These are phyloP conservation scores for Actinemys pallida DNA, from an alignment of 2,113 vertebrate species.

Conservation along the genomic window DNA sequence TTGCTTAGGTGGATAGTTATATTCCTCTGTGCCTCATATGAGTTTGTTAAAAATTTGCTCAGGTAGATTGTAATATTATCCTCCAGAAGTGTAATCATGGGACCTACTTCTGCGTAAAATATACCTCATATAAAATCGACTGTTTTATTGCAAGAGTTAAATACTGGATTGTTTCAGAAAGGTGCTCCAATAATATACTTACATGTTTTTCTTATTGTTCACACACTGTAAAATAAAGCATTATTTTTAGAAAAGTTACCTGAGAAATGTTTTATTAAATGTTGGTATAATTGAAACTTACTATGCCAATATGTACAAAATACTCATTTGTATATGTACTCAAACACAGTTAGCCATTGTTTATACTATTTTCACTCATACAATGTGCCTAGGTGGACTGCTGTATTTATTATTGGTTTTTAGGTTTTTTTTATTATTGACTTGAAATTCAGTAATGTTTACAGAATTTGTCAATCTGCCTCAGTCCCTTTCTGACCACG, in stretches of 20 bases:
- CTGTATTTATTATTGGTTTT: not conserved
- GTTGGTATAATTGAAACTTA: not conserved
- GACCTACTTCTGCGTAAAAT: slow-evolving; percentile 35
- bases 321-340: not conserved
- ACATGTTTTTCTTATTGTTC: slow-evolving; percentile 21
- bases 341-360: not conserved
- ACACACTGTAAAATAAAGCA: slow-evolving; percentile 47
- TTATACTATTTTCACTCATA: not conserved
- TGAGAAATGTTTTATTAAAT: slow-evolving; percentile 41
- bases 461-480: not conserved
- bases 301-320: not conserved
- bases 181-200: slow-evolving; percentile 16
- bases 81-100: slow-evolving; percentile 12
- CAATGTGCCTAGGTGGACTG: not conserved
- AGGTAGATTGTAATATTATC: slow-evolving; percentile 18
- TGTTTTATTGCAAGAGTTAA: slow-evolving; percentile 33
- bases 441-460: not conserved
- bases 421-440: not conserved
- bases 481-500: fast-evolving
- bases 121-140: slow-evolving; percentile 54
- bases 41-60: slow-evolving; percentile 9
- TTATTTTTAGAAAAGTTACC: slow-evolving; percentile 39
- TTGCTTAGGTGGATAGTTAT: slow-evolving; percentile 3
- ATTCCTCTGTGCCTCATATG: slow-evolving; percentile 1
- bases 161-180: not conserved